Evolutionary conservation across 2,113 vertebrate genomes (phyloP), one percentile per base, ranked within the genome.

Genomic region (Corvus cornix): DNA sequence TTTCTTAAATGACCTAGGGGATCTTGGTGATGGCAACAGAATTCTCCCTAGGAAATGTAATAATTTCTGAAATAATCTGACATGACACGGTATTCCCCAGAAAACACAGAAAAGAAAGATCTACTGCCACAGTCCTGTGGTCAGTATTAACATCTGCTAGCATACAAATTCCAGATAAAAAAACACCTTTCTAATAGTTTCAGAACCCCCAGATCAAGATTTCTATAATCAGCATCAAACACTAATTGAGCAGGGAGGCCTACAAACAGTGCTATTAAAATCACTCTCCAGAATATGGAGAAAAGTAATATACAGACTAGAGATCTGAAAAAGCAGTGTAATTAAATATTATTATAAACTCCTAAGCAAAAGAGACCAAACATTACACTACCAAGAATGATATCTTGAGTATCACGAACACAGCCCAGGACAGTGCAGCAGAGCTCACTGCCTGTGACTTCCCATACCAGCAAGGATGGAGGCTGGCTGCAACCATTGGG

Each of bases 341-440:
- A 72, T 84, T 60, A 78, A 75, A 58, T 28, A 52, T 35, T 60
- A 43, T 27, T 55, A 74, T 22, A 35, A 79, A 91, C 16, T 33
- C 23, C 37, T 68, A 74, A 21, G 64, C 46, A 88, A 87, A 88
- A 88, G 26, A 58, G 52, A 78, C 43, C 31, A 86, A 75, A 44
- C 27, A 52, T 11, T 56, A 44, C 20, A 16, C 11, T 16, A 16
- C 12, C 21, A 35, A 78, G 31, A 60, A 72, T 17, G 31, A 22
- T n/a, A 46, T 30, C 66, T 4, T 17, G 27, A 81, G 27, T 7
- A 52, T 10, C n/a, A 23, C 0, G 11, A 69, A 30, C 1, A 5
- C 10, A 69, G 23, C 59, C 28, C 1, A 1, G 39, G 30, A 55
- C 2, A 55, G 37, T 0, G 0, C 31, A 85, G 52, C 48, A 39